Evolutionary conservation across 1,140 invertebrate genomes (phyloP).

Genomic region (Aphelenchoides besseyi): DNA sequence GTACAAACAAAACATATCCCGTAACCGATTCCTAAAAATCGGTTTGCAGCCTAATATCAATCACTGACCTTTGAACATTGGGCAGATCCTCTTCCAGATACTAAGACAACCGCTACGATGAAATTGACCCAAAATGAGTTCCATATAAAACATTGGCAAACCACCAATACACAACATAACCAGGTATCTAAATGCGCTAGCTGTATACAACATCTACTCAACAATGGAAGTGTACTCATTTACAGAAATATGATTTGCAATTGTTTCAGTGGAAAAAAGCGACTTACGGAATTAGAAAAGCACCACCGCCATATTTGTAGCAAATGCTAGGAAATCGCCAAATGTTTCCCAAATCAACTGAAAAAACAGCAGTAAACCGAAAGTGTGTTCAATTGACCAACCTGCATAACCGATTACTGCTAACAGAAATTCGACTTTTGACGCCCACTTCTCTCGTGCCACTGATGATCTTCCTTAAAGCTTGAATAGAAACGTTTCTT

Average conservation of each 20-base stretch:
- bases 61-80: constrained; percentile 86
- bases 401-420: constrained; percentile 86
- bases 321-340: constrained; percentile 71
- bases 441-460: constrained; percentile 70
- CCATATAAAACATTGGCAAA: constrained; percentile 83
- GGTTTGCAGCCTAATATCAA: too few species aligned
- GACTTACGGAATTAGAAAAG: too few species aligned
- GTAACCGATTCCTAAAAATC: constrained; percentile 79
- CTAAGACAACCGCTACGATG: constrained; percentile 75
- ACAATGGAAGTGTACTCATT: too few species aligned
- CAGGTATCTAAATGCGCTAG: too few species aligned
- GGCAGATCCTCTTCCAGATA: constrained; percentile 91
- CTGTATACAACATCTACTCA: too few species aligned
- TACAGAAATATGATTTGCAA: too few species aligned
- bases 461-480: constrained; percentile 25
- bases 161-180: constrained; percentile 88
- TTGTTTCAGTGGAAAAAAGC: too few species aligned
- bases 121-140: constrained; percentile 72
- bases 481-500: too few species aligned
- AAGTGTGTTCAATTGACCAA: not conserved
- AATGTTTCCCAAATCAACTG: constrained; percentile 72
- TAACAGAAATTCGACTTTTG: constrained; percentile 85
- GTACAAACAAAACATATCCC: constrained; percentile 92
- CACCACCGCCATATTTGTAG: constrained; percentile 66
- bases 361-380: constrained; percentile 19